phyloP scores from a whole-genome alignment of 2,888 invertebrate species.

The Spodoptera picta region DNA sequence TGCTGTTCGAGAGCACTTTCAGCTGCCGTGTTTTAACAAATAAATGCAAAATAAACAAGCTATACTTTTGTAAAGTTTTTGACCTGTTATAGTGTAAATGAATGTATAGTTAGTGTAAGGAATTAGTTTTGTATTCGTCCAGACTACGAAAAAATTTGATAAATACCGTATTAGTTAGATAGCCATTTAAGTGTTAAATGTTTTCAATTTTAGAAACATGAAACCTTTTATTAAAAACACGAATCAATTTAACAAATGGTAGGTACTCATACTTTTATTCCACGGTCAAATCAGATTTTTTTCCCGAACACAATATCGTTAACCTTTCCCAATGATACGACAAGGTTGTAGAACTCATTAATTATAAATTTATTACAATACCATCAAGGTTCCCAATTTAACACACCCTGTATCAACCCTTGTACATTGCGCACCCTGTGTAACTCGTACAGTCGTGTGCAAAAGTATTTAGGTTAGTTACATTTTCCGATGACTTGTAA shows the following conservation, averaged over 20 bases:
- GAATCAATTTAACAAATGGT: constrained; percentile 5
- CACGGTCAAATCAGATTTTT: constrained; percentile 13
- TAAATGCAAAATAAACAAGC: too few species aligned
- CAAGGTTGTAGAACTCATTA: constrained; percentile 23
- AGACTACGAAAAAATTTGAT: too few species aligned
- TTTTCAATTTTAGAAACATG: neutral
- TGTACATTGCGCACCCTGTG: constrained; percentile 39
- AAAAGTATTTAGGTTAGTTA: constrained; percentile 70
- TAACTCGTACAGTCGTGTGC: constrained; percentile 40
- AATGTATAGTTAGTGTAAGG: too few species aligned
- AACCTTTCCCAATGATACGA: constrained; percentile 21
- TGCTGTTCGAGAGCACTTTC: constrained; percentile 18
- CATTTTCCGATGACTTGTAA: constrained; percentile 61
- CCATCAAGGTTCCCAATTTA: constrained; percentile 19
- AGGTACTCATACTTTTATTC: neutral
- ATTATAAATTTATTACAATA: constrained; percentile 39
- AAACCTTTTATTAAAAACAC: neutral
- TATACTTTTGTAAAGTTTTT: too few species aligned
- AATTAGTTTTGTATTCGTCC: too few species aligned
- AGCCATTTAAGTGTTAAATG: too few species aligned
- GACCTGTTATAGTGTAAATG: too few species aligned
- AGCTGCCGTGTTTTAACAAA: neutral
- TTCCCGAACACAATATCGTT: constrained; percentile 24
- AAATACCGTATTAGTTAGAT: too few species aligned
- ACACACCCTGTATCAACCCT: constrained; percentile 42